phyloP scores from a whole-genome alignment of 2,797 vertebrate species.

The Pseudomugil tenellus region DNA sequence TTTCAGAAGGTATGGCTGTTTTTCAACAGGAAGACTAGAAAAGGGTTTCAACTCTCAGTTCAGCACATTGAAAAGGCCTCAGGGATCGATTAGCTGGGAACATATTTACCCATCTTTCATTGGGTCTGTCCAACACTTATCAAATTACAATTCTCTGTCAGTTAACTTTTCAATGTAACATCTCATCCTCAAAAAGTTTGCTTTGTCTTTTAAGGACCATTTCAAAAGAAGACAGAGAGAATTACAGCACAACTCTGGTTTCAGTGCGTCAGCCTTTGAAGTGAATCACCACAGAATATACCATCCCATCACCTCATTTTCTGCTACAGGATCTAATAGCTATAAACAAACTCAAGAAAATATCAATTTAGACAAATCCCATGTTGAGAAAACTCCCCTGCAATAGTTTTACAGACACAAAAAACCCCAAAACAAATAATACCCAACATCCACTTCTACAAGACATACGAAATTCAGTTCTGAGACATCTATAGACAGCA shows the following conservation, averaged over 20 bases:
- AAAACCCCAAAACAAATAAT: neutral
- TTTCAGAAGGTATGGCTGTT: slow-evolving; percentile 40
- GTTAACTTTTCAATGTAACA: slow-evolving; percentile 7
- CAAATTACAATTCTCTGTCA: slow-evolving; percentile 2
- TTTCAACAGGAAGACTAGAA: slow-evolving; percentile 54
- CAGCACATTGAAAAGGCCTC: slow-evolving; percentile 53
- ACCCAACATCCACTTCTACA: slow-evolving; percentile 53
- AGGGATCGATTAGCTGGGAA: slow-evolving; percentile 38
- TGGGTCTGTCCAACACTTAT: slow-evolving; percentile 38
- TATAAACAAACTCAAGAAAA: slow-evolving; percentile 22
- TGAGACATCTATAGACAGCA: slow-evolving; percentile 53
- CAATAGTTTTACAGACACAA: slow-evolving; percentile 10
- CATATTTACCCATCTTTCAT: slow-evolving; percentile 64
- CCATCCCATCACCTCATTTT: slow-evolving; percentile 7
- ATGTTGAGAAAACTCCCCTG: slow-evolving; percentile 15
- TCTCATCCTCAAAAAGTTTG: slow-evolving; percentile 6
- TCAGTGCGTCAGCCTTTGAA: slow-evolving; percentile 35
- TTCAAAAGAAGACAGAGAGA: slow-evolving; percentile 26
- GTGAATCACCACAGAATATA: slow-evolving; percentile 6
- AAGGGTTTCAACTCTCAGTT: slow-evolving; percentile 12
- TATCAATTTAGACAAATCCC: slow-evolving; percentile 17
- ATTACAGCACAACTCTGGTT: slow-evolving; percentile 28
- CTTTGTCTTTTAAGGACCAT: slow-evolving; percentile 9
- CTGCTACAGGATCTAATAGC: slow-evolving; percentile 12
- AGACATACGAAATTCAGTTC: slow-evolving; percentile 13